Conservation (phyloP, 2,797 vertebrate genomes). For the Pseudomugil gertrudae region DNA sequence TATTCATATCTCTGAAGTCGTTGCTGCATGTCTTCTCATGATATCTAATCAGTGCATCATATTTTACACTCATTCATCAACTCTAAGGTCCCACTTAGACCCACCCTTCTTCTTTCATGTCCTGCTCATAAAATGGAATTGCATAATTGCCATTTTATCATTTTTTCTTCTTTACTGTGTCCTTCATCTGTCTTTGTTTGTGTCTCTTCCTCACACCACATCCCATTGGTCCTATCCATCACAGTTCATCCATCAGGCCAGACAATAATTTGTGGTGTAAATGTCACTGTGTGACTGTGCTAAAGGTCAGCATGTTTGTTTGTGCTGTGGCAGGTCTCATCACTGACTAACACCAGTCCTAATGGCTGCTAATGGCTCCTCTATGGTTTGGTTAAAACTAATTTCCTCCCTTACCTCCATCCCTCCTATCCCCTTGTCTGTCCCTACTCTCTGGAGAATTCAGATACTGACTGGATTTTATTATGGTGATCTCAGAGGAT, state of each 20-base stretch:
- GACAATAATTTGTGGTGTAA: conserved; percentile 69
- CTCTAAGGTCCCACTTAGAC: conserved; percentile 42
- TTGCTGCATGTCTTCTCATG: conserved; percentile 56
- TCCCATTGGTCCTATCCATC: conserved; percentile 29
- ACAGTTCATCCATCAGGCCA: conserved; percentile 58
- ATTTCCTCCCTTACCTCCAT: conserved; percentile 57
- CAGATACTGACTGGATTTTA: conserved; percentile 25
- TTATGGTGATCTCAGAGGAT: not conserved
- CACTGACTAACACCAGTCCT: conserved; percentile 70
- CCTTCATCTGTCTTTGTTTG: conserved; percentile 26
- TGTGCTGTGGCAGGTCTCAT: conserved; percentile 71
- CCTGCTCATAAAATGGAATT: not conserved
- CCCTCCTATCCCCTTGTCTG: conserved; percentile 8
- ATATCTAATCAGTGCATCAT: conserved; percentile 44
- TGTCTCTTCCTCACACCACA: conserved; percentile 4
- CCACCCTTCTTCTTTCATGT: conserved; percentile 19
- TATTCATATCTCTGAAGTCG: conserved; percentile 53
- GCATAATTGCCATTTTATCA: conserved; percentile 30
- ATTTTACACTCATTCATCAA: conserved; percentile 45
- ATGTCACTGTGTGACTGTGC: conserved; percentile 74
- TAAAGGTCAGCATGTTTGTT: conserved; percentile 82
- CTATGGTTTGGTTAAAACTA: conserved; percentile 67
- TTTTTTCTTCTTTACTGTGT: conserved; percentile 8
- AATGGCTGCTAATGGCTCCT: conserved; percentile 74
- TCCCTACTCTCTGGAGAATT: conserved; percentile 17